phyloP scores from a whole-genome alignment of 2,888 invertebrate species.

The Agrotis exclamationis region DNA sequence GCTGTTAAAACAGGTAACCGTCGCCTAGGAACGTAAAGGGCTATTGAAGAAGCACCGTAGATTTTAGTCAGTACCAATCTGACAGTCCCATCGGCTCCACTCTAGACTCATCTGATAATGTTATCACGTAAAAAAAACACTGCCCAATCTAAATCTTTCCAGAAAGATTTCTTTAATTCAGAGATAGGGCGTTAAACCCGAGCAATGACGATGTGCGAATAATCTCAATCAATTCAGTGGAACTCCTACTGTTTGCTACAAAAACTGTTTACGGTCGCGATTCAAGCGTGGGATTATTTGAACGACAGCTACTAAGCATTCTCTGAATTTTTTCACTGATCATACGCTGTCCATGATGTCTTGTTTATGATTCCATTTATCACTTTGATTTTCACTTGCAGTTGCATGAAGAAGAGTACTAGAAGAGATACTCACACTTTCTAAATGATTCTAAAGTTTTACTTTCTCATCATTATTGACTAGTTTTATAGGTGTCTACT shows the following conservation, averaged over 20 bases:
- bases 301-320: constrained; percentile 43
- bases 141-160: neutral
- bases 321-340: constrained; percentile 50
- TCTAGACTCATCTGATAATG: too few species aligned
- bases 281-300: constrained; percentile 58
- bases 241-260: constrained; percentile 33
- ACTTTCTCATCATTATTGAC: neutral
- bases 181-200: constrained; percentile 36
- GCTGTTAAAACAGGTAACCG: too few species aligned
- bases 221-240: constrained; percentile 45
- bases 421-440: constrained; percentile 15
- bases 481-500: neutral
- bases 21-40: too few species aligned
- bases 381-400: constrained; percentile 16
- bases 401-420: constrained; percentile 8
- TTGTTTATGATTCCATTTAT: constrained; percentile 32
- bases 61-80: too few species aligned
- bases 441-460: neutral
- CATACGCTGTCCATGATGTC: neutral
- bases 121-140: too few species aligned
- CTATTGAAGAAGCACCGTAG: too few species aligned
- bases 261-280: constrained; percentile 49
- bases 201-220: constrained; percentile 15
- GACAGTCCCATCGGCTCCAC: too few species aligned
- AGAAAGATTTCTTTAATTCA: neutral